Percentiles rank a stretch among this genome's conserved stretches.
phyloP scores from a whole-genome alignment of 2,888 invertebrate species.

The Euspilapteryx auroguttella region DNA sequence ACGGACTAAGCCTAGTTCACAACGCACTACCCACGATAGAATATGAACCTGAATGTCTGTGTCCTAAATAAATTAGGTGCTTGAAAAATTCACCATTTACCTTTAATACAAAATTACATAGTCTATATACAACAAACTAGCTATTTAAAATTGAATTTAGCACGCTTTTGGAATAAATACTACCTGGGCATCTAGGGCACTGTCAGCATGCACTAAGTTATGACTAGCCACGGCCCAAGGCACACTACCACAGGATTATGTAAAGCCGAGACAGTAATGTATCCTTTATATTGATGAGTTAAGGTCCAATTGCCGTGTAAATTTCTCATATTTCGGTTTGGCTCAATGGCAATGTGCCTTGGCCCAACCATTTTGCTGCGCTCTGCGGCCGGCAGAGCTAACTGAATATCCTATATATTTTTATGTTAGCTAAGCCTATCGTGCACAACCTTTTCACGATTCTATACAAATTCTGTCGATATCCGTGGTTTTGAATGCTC shows the following conservation, averaged over 20 bases:
- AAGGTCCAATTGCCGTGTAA: too few relatives aligned
- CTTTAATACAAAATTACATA: slow-evolving; percentile 56
- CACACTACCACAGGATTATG: too few relatives aligned
- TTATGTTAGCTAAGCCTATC: slow-evolving; percentile 35
- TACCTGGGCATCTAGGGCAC: slow-evolving; percentile 39
- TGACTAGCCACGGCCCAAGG: too few relatives aligned
- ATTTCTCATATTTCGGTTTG: too few relatives aligned
- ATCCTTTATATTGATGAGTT: too few relatives aligned
- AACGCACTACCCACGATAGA: slow-evolving; percentile 55
- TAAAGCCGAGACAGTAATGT: too few relatives aligned
- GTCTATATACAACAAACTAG: slow-evolving; percentile 52
- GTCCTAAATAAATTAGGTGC: slow-evolving; percentile 52
- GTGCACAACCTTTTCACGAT: slow-evolving; percentile 56
- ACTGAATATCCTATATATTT: too few relatives aligned
- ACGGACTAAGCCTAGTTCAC: slow-evolving; percentile 53
- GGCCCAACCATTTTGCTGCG: too few relatives aligned
- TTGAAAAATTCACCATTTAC: slow-evolving; percentile 34
- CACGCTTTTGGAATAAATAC: slow-evolving; percentile 31
- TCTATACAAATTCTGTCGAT: too few relatives aligned
- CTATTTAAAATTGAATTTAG: slow-evolving; percentile 30
- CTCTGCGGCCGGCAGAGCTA: too few relatives aligned
- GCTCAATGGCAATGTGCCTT: too few relatives aligned
- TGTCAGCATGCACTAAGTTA: slow-evolving; percentile 29
- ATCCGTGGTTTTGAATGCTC: too few relatives aligned
- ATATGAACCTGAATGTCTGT: slow-evolving; percentile 43